A percentile compares a stretch with the other conserved stretches of the same genome.
phyloP scores from a whole-genome alignment of 2,797 vertebrate genomes.

The Sebastes kiyomatsui region DNA sequence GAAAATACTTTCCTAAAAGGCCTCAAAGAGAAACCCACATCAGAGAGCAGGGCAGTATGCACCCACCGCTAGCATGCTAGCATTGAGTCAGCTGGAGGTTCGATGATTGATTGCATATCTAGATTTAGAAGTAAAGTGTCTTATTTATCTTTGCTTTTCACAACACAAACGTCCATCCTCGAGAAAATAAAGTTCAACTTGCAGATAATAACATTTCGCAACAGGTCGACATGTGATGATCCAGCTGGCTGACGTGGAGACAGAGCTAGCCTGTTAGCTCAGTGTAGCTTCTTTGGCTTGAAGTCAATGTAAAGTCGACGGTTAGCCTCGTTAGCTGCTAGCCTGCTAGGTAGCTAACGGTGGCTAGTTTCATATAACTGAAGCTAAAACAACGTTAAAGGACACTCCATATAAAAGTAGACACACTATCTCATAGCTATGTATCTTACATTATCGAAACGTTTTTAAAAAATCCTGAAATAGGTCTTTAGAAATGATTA shows the following conservation, averaged over 20 bases:
- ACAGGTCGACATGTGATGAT: not conserved
- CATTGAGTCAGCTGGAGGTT: conserved; percentile 57
- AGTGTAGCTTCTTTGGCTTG: conserved; percentile 70
- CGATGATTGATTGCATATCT: conserved; percentile 56
- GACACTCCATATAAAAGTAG: conserved; percentile 33
- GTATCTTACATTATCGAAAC: not conserved
- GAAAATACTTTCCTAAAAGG: conserved; percentile 58
- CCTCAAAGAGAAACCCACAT: conserved; percentile 64
- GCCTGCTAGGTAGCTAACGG: conserved; percentile 70
- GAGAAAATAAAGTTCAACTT: not conserved
- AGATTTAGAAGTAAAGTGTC: conserved; percentile 48
- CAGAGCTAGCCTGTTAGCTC: conserved; percentile 46
- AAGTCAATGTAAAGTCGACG: conserved; percentile 54
- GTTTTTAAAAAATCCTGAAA: not conserved
- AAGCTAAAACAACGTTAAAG: conserved; percentile 14
- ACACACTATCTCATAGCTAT: not conserved
- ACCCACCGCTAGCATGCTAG: conserved; percentile 65
- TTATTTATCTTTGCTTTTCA: conserved; percentile 14
- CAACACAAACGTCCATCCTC: not conserved
- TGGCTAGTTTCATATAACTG: conserved; percentile 50
- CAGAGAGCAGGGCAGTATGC: conserved; percentile 61
- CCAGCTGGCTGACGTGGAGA: conserved; percentile 57
- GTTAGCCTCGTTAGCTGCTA: conserved; percentile 67
- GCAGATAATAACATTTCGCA: not conserved
- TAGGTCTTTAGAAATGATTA: not conserved